phyloP scores from a whole-genome alignment of 2,797 vertebrate genomes.

The Oreortyx pictus region DNA sequence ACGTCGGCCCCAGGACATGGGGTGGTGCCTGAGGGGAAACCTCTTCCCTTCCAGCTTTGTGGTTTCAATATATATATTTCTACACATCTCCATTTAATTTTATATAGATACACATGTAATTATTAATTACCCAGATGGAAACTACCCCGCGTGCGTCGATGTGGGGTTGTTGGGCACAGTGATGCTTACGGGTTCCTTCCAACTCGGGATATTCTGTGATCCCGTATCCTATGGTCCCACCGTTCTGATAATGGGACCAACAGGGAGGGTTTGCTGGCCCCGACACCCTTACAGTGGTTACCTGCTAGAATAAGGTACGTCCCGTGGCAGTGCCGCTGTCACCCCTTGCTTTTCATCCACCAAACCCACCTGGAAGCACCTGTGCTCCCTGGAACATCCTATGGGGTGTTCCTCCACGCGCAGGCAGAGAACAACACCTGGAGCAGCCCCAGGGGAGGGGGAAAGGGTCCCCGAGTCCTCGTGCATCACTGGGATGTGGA shows the following conservation, averaged over 20 bases:
- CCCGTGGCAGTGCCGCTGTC: neutral
- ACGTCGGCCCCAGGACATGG: too few species aligned
- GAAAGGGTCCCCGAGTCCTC: neutral
- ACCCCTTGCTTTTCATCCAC: neutral
- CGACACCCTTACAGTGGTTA: neutral
- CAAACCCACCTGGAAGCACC: neutral
- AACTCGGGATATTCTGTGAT: too few species aligned
- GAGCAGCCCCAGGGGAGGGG: constrained; percentile 12
- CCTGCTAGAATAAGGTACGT: neutral
- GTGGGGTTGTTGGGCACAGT: too few species aligned
- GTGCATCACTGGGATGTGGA: constrained; percentile 14
- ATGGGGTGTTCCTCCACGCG: neutral
- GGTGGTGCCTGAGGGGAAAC: neutral
- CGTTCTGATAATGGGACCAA: neutral
- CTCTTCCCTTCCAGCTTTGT: neutral
- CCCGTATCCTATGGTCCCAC: too few species aligned
- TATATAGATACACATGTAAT: neutral
- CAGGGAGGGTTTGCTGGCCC: too few species aligned
- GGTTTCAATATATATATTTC: neutral
- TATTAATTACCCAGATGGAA: neutral
- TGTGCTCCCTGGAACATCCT: too few species aligned
- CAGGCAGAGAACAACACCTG: constrained; percentile 2
- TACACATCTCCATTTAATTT: fast-evolving
- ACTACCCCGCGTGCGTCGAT: fast-evolving
- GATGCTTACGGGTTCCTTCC: too few species aligned